phyloP scores from a whole-genome alignment of 2,113 vertebrate species.

The Solenodon paradoxus region DNA sequence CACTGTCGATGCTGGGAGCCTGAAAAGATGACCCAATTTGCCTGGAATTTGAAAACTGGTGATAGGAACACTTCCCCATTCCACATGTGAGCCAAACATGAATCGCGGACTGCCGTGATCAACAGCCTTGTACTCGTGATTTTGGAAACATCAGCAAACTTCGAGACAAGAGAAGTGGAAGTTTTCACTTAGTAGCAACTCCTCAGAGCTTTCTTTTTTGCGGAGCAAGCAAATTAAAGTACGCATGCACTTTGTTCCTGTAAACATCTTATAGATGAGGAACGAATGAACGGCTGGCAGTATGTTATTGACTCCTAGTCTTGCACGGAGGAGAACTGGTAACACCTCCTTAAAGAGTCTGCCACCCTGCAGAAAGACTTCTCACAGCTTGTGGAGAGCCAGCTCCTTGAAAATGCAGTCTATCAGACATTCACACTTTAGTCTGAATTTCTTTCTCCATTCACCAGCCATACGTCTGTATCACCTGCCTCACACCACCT shows the following conservation, averaged over 20 bases:
- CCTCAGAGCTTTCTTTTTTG: not conserved
- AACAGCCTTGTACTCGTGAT: not conserved
- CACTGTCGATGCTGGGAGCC: not conserved
- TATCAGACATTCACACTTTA: not conserved
- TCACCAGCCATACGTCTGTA: not conserved
- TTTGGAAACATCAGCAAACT: not conserved
- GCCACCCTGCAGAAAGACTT: not conserved
- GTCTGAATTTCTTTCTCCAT: not conserved
- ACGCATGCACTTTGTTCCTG: not conserved
- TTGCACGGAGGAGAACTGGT: not conserved
- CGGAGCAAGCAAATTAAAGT: not conserved
- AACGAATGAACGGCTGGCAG: not conserved
- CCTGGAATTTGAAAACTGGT: not conserved
- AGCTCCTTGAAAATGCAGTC: not conserved
- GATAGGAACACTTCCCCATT: accelerated
- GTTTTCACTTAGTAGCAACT: not conserved
- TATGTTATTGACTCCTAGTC: not conserved
- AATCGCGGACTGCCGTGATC: accelerated
- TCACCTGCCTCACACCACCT: not conserved
- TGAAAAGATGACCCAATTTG: not conserved
- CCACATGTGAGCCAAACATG: accelerated
- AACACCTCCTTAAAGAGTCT: not conserved
- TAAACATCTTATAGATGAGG: not conserved
- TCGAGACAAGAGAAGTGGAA: not conserved
- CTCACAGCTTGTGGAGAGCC: not conserved